phyloP scores from a whole-genome alignment of 1,140 invertebrate genomes.

The Bombus waltoni region DNA sequence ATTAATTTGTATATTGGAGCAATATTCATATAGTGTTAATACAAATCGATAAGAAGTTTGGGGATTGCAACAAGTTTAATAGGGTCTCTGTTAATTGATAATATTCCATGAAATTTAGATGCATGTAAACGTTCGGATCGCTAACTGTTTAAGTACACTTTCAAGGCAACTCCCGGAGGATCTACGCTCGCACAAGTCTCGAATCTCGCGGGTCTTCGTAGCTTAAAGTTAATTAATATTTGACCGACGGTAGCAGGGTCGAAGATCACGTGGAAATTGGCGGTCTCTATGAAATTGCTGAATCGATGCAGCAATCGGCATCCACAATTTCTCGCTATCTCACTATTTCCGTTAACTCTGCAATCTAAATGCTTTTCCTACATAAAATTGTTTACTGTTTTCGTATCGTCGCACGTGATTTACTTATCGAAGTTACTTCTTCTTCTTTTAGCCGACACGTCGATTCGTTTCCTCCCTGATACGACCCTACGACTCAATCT shows the following conservation, averaged over 20 bases:
- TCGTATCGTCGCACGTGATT: not conserved
- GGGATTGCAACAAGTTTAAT: not conserved
- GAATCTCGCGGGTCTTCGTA: constrained; percentile 61
- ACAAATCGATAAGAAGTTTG: too few relatives aligned
- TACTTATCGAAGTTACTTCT: not conserved
- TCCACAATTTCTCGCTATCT: constrained; percentile 56
- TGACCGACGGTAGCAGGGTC: constrained; percentile 40
- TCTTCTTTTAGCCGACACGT: not conserved
- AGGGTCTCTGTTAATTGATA: not conserved
- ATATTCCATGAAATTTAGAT: not conserved
- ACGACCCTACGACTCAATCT: constrained; percentile 41
- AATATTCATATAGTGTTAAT: too few relatives aligned
- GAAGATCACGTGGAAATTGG: constrained; percentile 65
- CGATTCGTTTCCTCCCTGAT: constrained; percentile 8
- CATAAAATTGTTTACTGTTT: constrained; percentile 38
- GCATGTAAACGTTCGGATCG: constrained; percentile 35
- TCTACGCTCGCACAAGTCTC: constrained; percentile 9
- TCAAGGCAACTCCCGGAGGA: constrained; percentile 54
- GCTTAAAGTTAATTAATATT: constrained; percentile 73
- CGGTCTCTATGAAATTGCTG: constrained; percentile 66
- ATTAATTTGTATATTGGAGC: too few relatives aligned
- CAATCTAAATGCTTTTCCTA: constrained; percentile 3
- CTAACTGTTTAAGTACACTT: constrained; percentile 40
- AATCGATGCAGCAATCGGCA: constrained; percentile 65
- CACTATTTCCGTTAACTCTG: constrained; percentile 22